Base-by-base conservation (phyloP, 2,797 vertebrate genomes). In the Microhierax caerulescens region DNA sequence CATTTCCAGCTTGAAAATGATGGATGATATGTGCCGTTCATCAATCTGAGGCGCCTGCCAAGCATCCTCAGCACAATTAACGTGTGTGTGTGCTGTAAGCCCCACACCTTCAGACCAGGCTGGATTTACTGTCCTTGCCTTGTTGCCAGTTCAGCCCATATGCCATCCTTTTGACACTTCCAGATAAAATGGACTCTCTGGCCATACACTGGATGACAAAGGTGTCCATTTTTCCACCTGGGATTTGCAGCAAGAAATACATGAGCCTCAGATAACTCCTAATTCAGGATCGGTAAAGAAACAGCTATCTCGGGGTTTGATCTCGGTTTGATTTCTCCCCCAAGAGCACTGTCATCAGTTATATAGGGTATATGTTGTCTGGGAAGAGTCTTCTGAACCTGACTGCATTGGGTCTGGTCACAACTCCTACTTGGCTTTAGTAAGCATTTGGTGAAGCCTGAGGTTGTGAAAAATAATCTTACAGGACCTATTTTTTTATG, bases 131-230 rank as follows among this genome's bases (percentile, higher is more conserved):
- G 18, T 21, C 54, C 28, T 67, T 53, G 63, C 70, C 37, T 39
- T 56, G 0, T 53, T 60, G 32, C 8, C 7, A 1, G 8, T 0
- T 57, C 36, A n/a, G 47, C 47, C 54, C 32, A 1, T 8, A 17
- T 50, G 25, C 41, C 25, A 2, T 54, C 57, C 5, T 1, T 47
- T 69, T 22, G 25, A 39, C 32, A 23, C 24, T 18, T 32, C 22
- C 13, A 13, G 59, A 37, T 51, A 28, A 39, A 57, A 74, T 10
- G 72, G 37, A 19, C n/a, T 77, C 53, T 30, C n/a, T n/a, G 64
- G n/a, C 15, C 37, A 10, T 54, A 11, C 19, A 10, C 50, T 14
- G 63, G 7, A 9, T 37, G 23, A 34, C 74, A 76, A 13, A 86
- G 5, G 28, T 41, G 50, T 37, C 59, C 27, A 1, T 45, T 15